Conservation (phyloP, 2,888 invertebrate genomes). For the Mimumesa dahlbomi region DNA sequence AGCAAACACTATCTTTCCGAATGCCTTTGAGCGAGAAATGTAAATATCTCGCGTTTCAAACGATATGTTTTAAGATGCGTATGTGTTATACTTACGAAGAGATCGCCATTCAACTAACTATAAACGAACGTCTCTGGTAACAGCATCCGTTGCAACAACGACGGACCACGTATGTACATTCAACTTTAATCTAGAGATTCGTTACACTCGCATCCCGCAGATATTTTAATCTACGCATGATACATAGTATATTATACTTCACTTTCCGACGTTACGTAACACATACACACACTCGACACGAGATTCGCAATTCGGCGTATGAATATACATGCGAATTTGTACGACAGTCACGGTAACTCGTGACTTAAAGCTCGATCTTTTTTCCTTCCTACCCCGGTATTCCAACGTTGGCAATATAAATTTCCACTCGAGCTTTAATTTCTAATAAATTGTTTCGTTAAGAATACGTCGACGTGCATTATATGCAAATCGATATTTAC, state of each 20-base stretch:
- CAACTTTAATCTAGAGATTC: slow-evolving; percentile 24
- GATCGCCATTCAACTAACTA: slow-evolving; percentile 24
- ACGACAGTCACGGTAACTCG: too few species aligned
- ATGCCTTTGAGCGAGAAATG: slow-evolving; percentile 33
- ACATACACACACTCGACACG: neutral
- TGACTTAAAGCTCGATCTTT: too few species aligned
- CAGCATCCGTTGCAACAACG: slow-evolving; percentile 10
- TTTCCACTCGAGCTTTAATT: neutral
- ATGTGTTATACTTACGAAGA: slow-evolving; percentile 15
- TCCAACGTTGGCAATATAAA: neutral
- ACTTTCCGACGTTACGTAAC: slow-evolving; percentile 25
- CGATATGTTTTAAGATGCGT: slow-evolving; percentile 26
- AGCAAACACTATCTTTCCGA: slow-evolving; percentile 51
- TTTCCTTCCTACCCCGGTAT: too few species aligned
- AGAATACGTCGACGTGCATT: neutral
- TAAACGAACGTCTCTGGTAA: slow-evolving; percentile 35
- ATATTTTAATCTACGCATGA: too few species aligned
- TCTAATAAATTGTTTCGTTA: too few species aligned
- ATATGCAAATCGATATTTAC: too few species aligned
- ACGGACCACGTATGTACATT: slow-evolving; percentile 17
- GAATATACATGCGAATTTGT: too few species aligned
- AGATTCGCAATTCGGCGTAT: slow-evolving; percentile 2
- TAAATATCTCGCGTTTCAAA: slow-evolving; percentile 55
- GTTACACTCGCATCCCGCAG: too few species aligned
- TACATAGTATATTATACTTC: too few species aligned